Percentiles rank a stretch among this genome's conserved stretches.
These are phyloP conservation scores for Punctoribates punctum DNA, from an alignment of 2,888 invertebrate species.

Conservation along the genomic window DNA sequence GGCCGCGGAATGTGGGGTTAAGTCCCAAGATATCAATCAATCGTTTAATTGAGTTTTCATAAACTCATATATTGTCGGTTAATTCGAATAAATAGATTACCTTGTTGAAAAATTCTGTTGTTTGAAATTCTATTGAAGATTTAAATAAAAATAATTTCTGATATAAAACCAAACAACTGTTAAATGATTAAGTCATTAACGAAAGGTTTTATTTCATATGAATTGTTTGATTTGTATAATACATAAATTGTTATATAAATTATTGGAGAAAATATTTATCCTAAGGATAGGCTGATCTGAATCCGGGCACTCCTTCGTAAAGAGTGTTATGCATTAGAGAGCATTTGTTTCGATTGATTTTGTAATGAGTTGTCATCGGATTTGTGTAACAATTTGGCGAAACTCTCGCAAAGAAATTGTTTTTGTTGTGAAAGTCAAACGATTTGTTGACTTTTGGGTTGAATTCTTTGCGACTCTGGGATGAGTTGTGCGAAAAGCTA, in stretches of 20 bases:
- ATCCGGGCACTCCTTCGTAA: slow-evolving; percentile 14
- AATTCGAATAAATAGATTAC: too few species aligned
- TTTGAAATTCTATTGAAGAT: too few species aligned
- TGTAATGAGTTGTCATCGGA: neutral
- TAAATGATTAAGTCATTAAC: too few species aligned
- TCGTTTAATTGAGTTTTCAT: too few species aligned
- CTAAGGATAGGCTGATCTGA: slow-evolving; percentile 23
- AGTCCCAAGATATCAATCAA: too few species aligned
- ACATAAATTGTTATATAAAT: neutral
- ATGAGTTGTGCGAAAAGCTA: slow-evolving; percentile 9
- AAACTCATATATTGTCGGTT: too few species aligned
- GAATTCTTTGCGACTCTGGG: neutral
- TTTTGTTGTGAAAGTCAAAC: slow-evolving; percentile 14
- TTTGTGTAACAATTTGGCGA: slow-evolving; percentile 27
- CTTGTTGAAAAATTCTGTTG: too few species aligned
- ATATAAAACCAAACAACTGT: too few species aligned
- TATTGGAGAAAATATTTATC: neutral
- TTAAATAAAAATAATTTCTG: too few species aligned
- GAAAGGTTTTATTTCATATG: too few species aligned
- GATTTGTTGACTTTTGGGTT: neutral
- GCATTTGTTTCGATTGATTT: slow-evolving; percentile 12
- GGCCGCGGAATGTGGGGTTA: neutral
- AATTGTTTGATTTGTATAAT: too few species aligned
- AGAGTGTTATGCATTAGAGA: slow-evolving; percentile 26
- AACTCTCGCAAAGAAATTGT: slow-evolving; percentile 27